Evolutionary conservation across 1,140 invertebrate species (phyloP), one percentile per base, ranked within the genome.

Genomic region (Nylanderia fulva): DNA sequence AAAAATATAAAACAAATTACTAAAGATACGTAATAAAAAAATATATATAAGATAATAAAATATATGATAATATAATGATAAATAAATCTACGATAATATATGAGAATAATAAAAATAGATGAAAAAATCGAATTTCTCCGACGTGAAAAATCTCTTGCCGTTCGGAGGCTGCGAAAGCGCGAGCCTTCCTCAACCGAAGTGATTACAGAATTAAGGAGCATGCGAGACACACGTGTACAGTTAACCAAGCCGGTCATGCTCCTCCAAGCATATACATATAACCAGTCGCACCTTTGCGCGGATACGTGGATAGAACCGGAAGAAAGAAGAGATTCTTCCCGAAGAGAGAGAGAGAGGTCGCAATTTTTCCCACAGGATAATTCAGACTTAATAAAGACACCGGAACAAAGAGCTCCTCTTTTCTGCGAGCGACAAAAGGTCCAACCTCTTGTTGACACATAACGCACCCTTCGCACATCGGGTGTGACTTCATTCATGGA

Each of bases 201-300:
- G 64, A 54, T 80, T 56, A 60, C 33, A 48, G 42, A 83, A 42
- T 54, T 45, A 83, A 75, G 71, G 42, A 72, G 80, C 39, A 76
- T 45, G 48, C 15, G 48, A 76, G 61, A 76, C 36, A 84, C 9
- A 58, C 3, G 48, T 60, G 24, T 83, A 86, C 88, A 84, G 88
- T 89, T 89, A 89, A 27, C 64, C 84, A 66, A 45, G 58, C 77
- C 54, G 64, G 85, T 88, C 86, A 84, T 84, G 88, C 86, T 89
- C 72, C 21, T 60, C 39, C 39, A 64, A 54, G 45, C 45, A 48
- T 48, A 42, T 72, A 33, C 29, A 33, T 33, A 84, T 86, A 72
- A 87, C 84, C 74, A 66, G 77, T 86, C 56, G 79, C 79, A 83
- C 60, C 61, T 85, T 75, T 74, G 58, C 83, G 29, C 63, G 74